A percentile compares a stretch with the other conserved stretches of the same genome.
Evolutionary conservation across 2,113 vertebrate genomes (phyloP).

Genomic region (Ageneiosus marmoratus): DNA sequence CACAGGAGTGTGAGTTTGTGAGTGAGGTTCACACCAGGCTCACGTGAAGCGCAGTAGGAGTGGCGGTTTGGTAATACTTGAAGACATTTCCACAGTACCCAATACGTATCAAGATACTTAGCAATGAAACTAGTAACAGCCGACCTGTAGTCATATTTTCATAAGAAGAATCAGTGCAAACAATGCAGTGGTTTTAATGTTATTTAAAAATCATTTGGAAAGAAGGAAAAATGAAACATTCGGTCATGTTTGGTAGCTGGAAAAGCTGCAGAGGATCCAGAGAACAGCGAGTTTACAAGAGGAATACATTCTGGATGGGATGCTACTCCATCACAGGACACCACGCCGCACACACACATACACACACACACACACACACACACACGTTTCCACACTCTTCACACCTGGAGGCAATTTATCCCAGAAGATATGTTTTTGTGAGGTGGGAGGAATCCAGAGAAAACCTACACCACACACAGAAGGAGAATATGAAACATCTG

Average conservation of each 20-base stretch:
- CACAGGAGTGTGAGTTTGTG: slow-evolving; percentile 86
- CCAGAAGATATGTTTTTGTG: background rate
- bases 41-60: background rate
- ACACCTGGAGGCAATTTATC: background rate
- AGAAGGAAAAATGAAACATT: background rate
- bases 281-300: no score
- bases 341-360: background rate
- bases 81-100: background rate
- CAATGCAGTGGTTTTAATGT: background rate
- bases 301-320: background rate
- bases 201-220: background rate
- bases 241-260: background rate
- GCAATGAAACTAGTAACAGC: background rate
- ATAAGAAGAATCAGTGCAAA: background rate
- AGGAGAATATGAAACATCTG: background rate
- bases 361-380: background rate
- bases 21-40: slow-evolving; percentile 6
- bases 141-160: background rate
- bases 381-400: no score
- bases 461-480: background rate
- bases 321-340: background rate
- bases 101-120: background rate
- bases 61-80: background rate
- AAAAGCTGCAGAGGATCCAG: background rate
- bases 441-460: background rate